Base-by-base conservation (phyloP, 2,113 vertebrate species). In the Hipposideros armiger region DNA sequence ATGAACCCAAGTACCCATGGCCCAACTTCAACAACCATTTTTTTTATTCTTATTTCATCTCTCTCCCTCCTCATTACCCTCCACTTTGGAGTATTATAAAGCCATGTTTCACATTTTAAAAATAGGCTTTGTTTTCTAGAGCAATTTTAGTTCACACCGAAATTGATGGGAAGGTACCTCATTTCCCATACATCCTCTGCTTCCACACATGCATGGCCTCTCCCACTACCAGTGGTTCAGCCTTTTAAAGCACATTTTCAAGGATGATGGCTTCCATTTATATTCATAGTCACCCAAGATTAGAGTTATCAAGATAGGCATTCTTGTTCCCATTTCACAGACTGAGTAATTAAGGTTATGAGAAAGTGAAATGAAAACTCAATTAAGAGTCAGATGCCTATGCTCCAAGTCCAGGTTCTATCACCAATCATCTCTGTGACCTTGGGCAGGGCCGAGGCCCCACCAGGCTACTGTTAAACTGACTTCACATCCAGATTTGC, bases 1-100 rank as follows among this genome's bases (percentile, higher is more conserved):
- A 4, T 1, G 30, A 47, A 20, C 7, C 28, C 73, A 5, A 0
- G 16, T 11, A 54, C n/a, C 19, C 14, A 7, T 4, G 7, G 47
- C 47, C 54, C 40, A 5, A 45, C 5, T n/a, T 30, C 56, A 67
- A 54, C 7, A 66, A 30, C 47, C 58, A 13, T 69, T 32, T 70
- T 40, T 30, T 4, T 32, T 36, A 56, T 36, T 90, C 22, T 5
- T 56, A 2, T 64, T 40, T 85, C 42, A 6, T 47, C 11, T 32
- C 30, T 47, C 42, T 40, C 58, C 5, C 16, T 47, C 50, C 14
- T 28, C 17, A 36, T 9, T 28, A 78, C 22, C 1, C 36, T 36
- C 28, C 0, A 19, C 8, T 32, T 70, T 26, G 26, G 72, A 40
- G 36, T 88, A 67, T 58, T 90, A 11, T 62, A 88, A 78, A 87